Evolutionary conservation across 2,797 vertebrate genomes (phyloP), one percentile per base, ranked within the genome.

Genomic region (Cygnus olor): DNA sequence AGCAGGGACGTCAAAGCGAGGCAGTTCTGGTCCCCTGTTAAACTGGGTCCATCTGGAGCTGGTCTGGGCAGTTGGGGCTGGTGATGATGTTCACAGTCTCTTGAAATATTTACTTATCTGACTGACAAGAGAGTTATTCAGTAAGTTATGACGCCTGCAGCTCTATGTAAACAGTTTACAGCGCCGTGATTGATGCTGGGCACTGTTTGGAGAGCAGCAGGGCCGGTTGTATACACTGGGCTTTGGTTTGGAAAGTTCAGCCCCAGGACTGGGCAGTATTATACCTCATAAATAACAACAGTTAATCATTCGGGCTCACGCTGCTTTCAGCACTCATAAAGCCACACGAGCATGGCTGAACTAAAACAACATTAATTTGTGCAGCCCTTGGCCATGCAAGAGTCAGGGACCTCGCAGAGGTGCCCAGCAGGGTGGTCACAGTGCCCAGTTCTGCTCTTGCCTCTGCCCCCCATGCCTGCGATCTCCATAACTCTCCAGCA

Each of bases 51-150:
- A 49, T 85, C 90, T 87, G 88, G 81, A 88, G 65, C 45, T 89
- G 72, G 42, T 85, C 84, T 77, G 83, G 82, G 30, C 47, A 92
- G 78, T 68, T 79, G 78, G 49, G 92, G 34, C 58, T 88, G 90
- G 69, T 74, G 63, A 58, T 6, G 27, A 63, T 81, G 34, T 82
- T 89, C 93, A 77, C 16, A 80, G 40, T 72, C 80, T 69, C 93
- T 88, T 0, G 64, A 93, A 97, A 95, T 95, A 95, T 96, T 97
- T 96, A 93, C 92, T 95, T 94, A 81, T 95, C 72, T 80, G 94
- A 92, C 79, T 28, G 24, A 93, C 88, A 89, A 69, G 76, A 94
- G 76, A 81, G 60, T 89, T 95, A 69, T 85, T 91, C 28, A 90
- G 84, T 93, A 96, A 96, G 76, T 86, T 96, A 95, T 71, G 78